Evolutionary conservation across 1,140 invertebrate genomes (phyloP).

Genomic region (Hyposmocoma kahamanoa): DNA sequence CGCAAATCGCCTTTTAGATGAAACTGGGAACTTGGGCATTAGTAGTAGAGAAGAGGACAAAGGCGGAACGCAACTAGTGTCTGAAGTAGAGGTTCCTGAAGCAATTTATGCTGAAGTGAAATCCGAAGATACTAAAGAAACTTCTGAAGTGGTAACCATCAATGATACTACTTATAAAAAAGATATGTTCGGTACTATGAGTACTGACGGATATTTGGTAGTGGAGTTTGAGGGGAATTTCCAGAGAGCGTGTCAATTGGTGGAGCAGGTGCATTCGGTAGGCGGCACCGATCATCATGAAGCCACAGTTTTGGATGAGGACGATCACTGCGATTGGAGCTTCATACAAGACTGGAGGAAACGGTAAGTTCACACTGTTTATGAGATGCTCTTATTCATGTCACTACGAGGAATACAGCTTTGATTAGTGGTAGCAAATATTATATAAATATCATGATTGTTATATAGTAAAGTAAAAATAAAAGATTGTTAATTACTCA

Average conservation of each 20-base stretch:
- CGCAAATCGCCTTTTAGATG: slow-evolving; percentile 53
- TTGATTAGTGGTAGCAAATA: no score
- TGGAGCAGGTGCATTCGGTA: slow-evolving; percentile 72
- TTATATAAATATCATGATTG: no score
- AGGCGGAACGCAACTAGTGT: slow-evolving; percentile 53
- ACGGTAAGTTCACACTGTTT: slow-evolving; percentile 39
- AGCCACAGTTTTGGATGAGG: slow-evolving; percentile 56
- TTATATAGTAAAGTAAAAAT: no score
- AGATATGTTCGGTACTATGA: slow-evolving; percentile 47
- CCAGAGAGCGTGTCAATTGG: slow-evolving; percentile 75
- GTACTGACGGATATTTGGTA: slow-evolving; percentile 75
- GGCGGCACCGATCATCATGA: slow-evolving; percentile 64
- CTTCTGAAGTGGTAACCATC: slow-evolving; percentile 38
- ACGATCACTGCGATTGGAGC: slow-evolving; percentile 80
- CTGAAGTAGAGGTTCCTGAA: slow-evolving; percentile 61
- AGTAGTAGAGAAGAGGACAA: slow-evolving; percentile 51
- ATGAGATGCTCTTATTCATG: slow-evolving; percentile 8
- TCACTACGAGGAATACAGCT: no score
- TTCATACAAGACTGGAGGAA: slow-evolving; percentile 83
- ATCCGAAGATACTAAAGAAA: slow-evolving; percentile 26
- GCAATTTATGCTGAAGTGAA: slow-evolving; percentile 67
- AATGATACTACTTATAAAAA: slow-evolving; percentile 60
- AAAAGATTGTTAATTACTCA: no score
- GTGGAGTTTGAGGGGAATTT: slow-evolving; percentile 79
- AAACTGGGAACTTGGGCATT: slow-evolving; percentile 46